phyloP scores from a whole-genome alignment of 1,140 invertebrate genomes.

The Branchinecta lindahli region DNA sequence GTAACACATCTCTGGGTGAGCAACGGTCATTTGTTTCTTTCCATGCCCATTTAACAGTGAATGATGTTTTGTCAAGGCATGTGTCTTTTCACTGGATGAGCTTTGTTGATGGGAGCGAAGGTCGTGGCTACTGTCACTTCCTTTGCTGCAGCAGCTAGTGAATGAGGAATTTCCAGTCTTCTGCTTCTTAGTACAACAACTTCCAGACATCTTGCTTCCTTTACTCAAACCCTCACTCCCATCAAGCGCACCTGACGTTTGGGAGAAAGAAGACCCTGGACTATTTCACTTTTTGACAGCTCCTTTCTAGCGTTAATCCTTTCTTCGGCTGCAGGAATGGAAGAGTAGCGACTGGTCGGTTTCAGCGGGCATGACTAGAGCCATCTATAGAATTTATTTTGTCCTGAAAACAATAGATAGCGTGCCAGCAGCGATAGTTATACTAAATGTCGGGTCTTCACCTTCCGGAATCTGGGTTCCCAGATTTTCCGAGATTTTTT shows the following conservation, averaged over 20 bases:
- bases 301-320: too few relatives aligned
- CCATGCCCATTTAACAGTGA: not conserved
- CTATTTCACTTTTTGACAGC: too few relatives aligned
- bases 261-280: too few relatives aligned
- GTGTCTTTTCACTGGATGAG: not conserved
- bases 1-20: slow-evolving; percentile 88
- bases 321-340: too few relatives aligned
- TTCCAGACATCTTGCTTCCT: not conserved
- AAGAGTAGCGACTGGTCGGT: too few relatives aligned
- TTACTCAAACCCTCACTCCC: slow-evolving; percentile 2
- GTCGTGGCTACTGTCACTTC: not conserved
- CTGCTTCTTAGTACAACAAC: not conserved
- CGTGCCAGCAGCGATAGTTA: too few relatives aligned
- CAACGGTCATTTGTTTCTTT: slow-evolving; percentile 37
- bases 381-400: too few relatives aligned
- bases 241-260: not conserved
- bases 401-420: too few relatives aligned
- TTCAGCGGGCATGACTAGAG: too few relatives aligned
- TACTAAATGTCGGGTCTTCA: too few relatives aligned
- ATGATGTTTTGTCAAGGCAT: not conserved
- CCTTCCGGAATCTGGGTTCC: too few relatives aligned
- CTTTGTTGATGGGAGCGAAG: not conserved
- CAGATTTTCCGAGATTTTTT: too few relatives aligned
- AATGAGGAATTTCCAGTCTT: not conserved
- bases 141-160: not conserved